Base-by-base conservation (phyloP, 2,113 vertebrate species). In the Shinisaurus crocodilurus region DNA sequence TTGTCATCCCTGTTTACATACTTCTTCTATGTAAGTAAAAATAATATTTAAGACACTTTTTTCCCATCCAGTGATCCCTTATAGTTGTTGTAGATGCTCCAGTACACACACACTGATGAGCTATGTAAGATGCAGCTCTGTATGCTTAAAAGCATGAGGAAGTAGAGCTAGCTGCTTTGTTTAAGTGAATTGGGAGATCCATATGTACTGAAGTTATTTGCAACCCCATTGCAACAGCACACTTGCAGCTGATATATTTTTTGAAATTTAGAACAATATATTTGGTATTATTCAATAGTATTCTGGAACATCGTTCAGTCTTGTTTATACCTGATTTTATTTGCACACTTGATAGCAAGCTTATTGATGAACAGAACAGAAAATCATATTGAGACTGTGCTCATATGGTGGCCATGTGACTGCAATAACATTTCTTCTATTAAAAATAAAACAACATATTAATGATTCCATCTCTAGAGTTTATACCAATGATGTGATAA, bases 401-500 rank as follows among this genome's bases (percentile, higher is more conserved):
- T 82, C 15, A 82, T 74, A 60, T 40, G 57, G 9, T 45, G 18
- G 15, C 29, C 67, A 63, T 6, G 13, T 74, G 45, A 45, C 37
- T 57, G 25, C 37, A 88, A 9, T 63, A 88, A 81, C 27, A 63
- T 89, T 63, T 27, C 77, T 37, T 32, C 74, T 40, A 40, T 12
- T 83, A 67, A 76, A 91, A 40, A 15, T 82, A 13, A 91, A 88
- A 84, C 2, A 50, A 72, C 1, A 37, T 12, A 57, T 93, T 92
- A 84, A 94, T 91, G 69, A 37, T 90, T 92, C 29, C 23, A 60
- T 96, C 91, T 95, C 65, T 91, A 25, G 92, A 92, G 70, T 76
- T 88, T 89, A 16, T 90, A 25, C 82, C 75, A 91, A 57, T 85
- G 94, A 40, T 93, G 27, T 88, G 91, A 96, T 90, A 91, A 92